Conservation (phyloP, 2,113 vertebrate genomes). For the Prionailurus viverrinus region DNA sequence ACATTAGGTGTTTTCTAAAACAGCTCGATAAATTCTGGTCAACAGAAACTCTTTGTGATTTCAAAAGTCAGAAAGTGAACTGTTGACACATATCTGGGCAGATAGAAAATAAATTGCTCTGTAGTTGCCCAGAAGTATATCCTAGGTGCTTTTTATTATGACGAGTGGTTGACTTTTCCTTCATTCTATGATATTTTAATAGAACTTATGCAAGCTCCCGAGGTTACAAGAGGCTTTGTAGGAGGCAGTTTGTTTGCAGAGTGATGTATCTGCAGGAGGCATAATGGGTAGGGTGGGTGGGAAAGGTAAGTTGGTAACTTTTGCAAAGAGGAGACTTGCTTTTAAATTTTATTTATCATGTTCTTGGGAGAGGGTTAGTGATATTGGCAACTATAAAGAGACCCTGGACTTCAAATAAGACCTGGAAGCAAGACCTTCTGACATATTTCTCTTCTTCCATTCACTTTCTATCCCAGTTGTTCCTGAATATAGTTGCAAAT, state of each 20-base stretch:
- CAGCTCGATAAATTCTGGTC: conserved; percentile 83
- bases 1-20: conserved; percentile 85
- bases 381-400: not conserved
- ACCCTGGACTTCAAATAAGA: not conserved
- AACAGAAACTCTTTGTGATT: conserved; percentile 77
- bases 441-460: not conserved
- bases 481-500: not conserved
- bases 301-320: conserved; percentile 52
- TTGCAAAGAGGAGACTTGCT: conserved; percentile 34
- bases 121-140: conserved; percentile 17
- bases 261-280: conserved; percentile 65
- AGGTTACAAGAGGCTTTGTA: conserved; percentile 70
- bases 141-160: not conserved
- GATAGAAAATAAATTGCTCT: conserved; percentile 19
- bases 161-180: conserved; percentile 38
- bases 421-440: not conserved
- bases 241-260: conserved; percentile 68
- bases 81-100: conserved; percentile 62
- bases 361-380: not conserved
- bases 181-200: conserved; percentile 25
- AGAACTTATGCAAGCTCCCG: conserved; percentile 51
- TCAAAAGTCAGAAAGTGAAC: conserved; percentile 69
- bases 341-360: conserved; percentile 52
- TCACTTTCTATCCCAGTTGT: not conserved
- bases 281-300: conserved; percentile 69